Base-by-base conservation (phyloP, 2,113 vertebrate species). In the Aegypius monachus region DNA sequence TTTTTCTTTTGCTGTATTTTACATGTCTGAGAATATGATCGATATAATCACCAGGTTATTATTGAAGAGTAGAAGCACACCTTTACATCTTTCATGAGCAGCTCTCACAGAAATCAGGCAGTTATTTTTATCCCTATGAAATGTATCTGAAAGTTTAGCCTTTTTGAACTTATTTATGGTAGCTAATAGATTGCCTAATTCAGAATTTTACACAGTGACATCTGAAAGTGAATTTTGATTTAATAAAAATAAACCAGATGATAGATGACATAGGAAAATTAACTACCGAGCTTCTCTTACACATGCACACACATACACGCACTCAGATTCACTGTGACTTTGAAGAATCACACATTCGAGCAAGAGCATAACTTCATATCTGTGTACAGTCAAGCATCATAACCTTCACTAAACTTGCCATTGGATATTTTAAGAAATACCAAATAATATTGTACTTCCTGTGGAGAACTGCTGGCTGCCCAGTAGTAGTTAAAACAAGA, bases 401-500 rank as follows among this genome's bases (percentile, higher is more conserved):
- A 58, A 47, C 52, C 71, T 96, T 88, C 72, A 66, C 48, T 72
- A 66, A 66, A 81, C 18, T 48, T 78, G 34, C 21, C 26, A 62
- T 2, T 58, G 50, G 15, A 15, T 95, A 90, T 92, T 96, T 90
- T 95, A 92, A 95, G 85, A 94, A 81, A 77, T 78, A 47, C 31
- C 79, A 86, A 88, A 95, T 95, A 90, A 95, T 93, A 53, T 43
- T 62, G 67, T 73, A n/a, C 48, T 92, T 96, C 94, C 88, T 94
- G 61, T 68, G 73, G 93, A 91, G 78, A 90, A 73, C 67, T 79
- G 58, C 36, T 94, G 79, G 11, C 62, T 72, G 32, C 36, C 47
- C 56, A 78, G 38, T 2, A 48, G 32, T 45, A 92, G 79, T 92
- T 90, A 93, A 88, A 96, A 86, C 88, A 91, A 78, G 55, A 95